Base-by-base conservation (phyloP, 1,140 invertebrate genomes). In the Batillaria attramentaria region DNA sequence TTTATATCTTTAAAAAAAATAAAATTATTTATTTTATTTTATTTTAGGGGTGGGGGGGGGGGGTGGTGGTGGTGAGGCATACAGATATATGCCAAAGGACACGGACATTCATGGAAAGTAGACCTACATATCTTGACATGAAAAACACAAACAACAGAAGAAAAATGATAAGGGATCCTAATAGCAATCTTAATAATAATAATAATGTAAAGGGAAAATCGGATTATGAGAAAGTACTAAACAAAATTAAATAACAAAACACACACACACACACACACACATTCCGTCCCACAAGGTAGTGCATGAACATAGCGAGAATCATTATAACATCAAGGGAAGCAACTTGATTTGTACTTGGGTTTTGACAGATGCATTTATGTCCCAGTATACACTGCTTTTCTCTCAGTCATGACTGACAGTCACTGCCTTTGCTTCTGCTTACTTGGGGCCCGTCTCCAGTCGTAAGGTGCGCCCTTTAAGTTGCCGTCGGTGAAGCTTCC, bases 381-480 rank as follows among this genome's bases (percentile, higher is more conserved):
- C 46, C 46, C 46, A 13, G 24, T 50, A 13, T 50, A 24, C 46
- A 50, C 24, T 50, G 13, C 46, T 50, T 13, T 50, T 13, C 13
- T 50, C 13, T 50, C 46, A 50, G 10, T 13, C 46, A 13, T 13
- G 20, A 60, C 24, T 60, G 6, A 60, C 24, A 20, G 24, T 24
- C 24, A 28, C 35, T 24, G 28, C 2, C n/a, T n/a, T n/a, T n/a
- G n/a, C n/a, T n/a, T n/a, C 33, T 31, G 74, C 95, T 94, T 93
- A 99, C 97, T 97, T 89, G 98, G 98, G 81, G 95, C 97, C 93
- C 95, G 97, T 84, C 98, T 93, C 90, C 99, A 99, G 91, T 99
- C 98, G 92, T 97, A 99, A 3, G 98, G 98, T 66, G 98, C 98
- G 80, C 97, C 98, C 83, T 94, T 93, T 18, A 99, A 91, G 72